These are phyloP conservation scores for Ormyrus labotus DNA, from an alignment of 2,888 invertebrate species.

Conservation along the genomic window DNA sequence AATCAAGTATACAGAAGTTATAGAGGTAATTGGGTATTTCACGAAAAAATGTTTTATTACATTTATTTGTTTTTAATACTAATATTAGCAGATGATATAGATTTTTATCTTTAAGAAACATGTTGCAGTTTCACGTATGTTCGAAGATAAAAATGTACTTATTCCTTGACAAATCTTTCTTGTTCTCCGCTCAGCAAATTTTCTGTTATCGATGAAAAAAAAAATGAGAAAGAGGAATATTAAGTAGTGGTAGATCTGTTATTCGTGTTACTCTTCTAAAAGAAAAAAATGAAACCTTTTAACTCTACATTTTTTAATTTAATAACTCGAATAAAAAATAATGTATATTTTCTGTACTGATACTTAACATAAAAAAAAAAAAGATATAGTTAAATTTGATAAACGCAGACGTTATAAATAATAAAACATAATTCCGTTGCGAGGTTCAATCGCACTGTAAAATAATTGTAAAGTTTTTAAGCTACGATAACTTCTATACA, in stretches of 20 bases:
- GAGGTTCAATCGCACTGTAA: constrained; percentile 44
- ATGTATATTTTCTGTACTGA: constrained; percentile 53
- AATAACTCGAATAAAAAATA: constrained; percentile 32
- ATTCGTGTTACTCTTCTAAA: constrained; percentile 23
- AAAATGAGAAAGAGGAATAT: not conserved
- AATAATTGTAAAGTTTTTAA: constrained; percentile 57
- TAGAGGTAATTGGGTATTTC: constrained; percentile 54
- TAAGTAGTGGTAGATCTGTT: constrained; percentile 31
- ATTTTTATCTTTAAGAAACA: constrained; percentile 47
- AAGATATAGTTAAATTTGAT: constrained; percentile 47
- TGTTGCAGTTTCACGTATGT: constrained; percentile 31
- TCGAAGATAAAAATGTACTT: constrained; percentile 9
- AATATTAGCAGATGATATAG: constrained; percentile 42
- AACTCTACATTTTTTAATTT: constrained; percentile 40
- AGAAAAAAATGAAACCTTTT: constrained; percentile 16
- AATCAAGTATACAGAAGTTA: constrained; percentile 55
- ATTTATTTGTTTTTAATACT: constrained; percentile 21
- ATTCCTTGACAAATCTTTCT: constrained; percentile 17
- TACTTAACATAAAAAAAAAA: constrained; percentile 39
- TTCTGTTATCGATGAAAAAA: constrained; percentile 17
- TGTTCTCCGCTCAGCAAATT: constrained; percentile 17
- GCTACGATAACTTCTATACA: constrained; percentile 44
- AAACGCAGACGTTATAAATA: constrained; percentile 51
- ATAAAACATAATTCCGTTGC: constrained; percentile 46
- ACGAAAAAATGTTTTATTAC: constrained; percentile 25